A percentile compares a stretch with the other conserved stretches of the same genome.
Evolutionary conservation across 2,113 vertebrate genomes (phyloP).

Genomic region (Catharus bicknelli): DNA sequence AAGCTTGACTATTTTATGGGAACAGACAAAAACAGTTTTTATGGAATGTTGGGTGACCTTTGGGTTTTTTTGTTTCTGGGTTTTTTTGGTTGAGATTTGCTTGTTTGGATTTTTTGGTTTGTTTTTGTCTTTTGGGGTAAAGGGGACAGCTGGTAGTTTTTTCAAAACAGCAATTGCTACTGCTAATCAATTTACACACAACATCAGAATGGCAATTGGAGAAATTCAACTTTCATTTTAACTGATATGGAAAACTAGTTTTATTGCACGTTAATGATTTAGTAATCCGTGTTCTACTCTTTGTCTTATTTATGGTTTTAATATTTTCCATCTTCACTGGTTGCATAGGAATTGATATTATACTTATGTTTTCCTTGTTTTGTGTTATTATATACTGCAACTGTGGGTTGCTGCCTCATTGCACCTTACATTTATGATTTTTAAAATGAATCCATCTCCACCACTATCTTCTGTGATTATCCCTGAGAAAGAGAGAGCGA

Average conservation of each 20-base stretch:
- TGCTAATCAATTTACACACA: neutral
- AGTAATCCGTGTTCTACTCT: neutral
- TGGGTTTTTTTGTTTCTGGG: neutral
- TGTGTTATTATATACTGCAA: neutral
- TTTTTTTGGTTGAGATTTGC: neutral
- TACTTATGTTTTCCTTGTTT: neutral
- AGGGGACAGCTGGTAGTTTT: accelerated
- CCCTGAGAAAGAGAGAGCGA: neutral
- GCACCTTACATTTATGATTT: neutral
- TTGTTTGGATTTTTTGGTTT: neutral
- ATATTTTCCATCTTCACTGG: neutral
- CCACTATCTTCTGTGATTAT: neutral
- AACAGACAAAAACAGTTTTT: neutral
- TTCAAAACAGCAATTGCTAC: neutral
- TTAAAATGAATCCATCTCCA: neutral
- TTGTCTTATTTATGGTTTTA: neutral
- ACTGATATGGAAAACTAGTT: neutral
- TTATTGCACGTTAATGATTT: neutral
- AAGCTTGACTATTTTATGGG: neutral
- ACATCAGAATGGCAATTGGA: neutral
- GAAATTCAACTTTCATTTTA: neutral
- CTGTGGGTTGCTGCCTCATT: neutral
- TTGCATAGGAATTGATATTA: neutral
- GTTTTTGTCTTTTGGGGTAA: accelerated
- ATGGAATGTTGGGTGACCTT: neutral